phyloP scores from a whole-genome alignment of 2,888 invertebrate species.

The Chrysopilus asiliformis region DNA sequence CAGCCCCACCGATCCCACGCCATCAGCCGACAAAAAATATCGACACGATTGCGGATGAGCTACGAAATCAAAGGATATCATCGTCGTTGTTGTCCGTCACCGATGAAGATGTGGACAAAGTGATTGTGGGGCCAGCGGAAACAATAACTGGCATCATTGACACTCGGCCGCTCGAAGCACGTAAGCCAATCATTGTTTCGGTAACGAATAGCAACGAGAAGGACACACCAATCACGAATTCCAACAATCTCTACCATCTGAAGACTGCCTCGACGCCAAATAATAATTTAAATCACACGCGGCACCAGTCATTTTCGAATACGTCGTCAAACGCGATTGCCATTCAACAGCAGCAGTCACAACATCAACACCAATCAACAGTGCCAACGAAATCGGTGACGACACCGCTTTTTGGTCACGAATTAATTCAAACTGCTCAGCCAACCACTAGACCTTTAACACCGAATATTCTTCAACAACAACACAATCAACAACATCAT shows the following conservation, averaged over 20 bases:
- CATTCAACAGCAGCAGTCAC: conserved; percentile 5
- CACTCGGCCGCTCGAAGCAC: conserved; percentile 38
- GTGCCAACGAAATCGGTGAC: conserved; percentile 14
- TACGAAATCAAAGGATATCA: conserved; percentile 26
- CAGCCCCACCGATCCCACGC: conserved; percentile 35
- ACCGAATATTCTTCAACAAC: conserved; percentile 2
- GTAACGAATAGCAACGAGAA: conserved; percentile 10
- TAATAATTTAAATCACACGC: conserved; percentile 7
- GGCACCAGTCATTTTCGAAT: conserved; percentile 15
- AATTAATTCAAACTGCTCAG: conserved; percentile 4
- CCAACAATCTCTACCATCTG: conserved; percentile 16
- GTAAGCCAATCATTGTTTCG: conserved; percentile 22
- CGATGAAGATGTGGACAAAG: conserved; percentile 21
- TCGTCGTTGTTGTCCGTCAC: conserved; percentile 4
- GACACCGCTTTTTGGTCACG: conserved; percentile 11
- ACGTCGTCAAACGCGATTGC: conserved; percentile 5
- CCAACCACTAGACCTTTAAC: conserved; percentile 6
- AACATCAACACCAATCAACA: conserved; percentile 7
- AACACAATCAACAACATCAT: conserved; percentile 1
- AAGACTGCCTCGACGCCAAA: conserved; percentile 13
- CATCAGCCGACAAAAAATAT: conserved; percentile 23
- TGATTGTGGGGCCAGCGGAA: conserved; percentile 56
- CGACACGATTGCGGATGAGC: conserved; percentile 29
- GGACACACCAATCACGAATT: conserved; percentile 8
- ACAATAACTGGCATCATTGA: conserved; percentile 59